A percentile compares a stretch with the other conserved stretches of the same genome.
Evolutionary conservation across 1,140 invertebrate species (phyloP).

Genomic region (Centruroides sculpturatus): DNA sequence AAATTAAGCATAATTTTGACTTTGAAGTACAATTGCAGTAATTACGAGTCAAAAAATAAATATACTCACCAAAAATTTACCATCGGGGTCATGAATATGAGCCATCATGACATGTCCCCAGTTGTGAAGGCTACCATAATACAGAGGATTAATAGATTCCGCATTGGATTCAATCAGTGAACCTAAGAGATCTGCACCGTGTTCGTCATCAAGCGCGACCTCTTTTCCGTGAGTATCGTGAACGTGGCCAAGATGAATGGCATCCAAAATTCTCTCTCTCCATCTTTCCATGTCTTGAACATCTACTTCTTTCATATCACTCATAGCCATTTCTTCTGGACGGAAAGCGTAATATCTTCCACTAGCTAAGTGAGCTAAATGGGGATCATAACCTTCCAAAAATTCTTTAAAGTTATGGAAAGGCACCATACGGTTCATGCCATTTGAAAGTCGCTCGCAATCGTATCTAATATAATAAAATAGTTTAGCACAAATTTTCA

Average conservation of each 20-base stretch:
- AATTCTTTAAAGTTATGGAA: slow-evolving; percentile 15
- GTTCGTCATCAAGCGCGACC: slow-evolving; percentile 3
- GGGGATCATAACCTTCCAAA: slow-evolving; percentile 43
- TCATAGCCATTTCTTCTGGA: slow-evolving; percentile 33
- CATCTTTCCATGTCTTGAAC: slow-evolving; percentile 31
- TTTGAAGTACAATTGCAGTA: too few species aligned
- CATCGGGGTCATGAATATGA: slow-evolving; percentile 53
- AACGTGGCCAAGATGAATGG: slow-evolving; percentile 12
- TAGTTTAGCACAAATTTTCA: neutral
- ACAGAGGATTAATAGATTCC: slow-evolving; percentile 31
- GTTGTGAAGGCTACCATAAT: slow-evolving; percentile 32
- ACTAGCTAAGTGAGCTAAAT: slow-evolving; percentile 39
- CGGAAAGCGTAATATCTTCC: slow-evolving; percentile 46
- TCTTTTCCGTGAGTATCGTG: slow-evolving; percentile 6
- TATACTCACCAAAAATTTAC: slow-evolving; percentile 19
- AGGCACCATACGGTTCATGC: slow-evolving; percentile 8
- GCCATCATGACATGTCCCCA: slow-evolving; percentile 38
- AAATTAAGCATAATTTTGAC: neutral
- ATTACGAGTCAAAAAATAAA: neutral
- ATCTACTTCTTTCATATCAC: slow-evolving; percentile 27
- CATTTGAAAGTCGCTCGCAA: slow-evolving; percentile 24
- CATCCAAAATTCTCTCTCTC: slow-evolving; percentile 14
- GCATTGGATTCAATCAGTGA: slow-evolving; percentile 38
- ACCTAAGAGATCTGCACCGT: slow-evolving; percentile 35
- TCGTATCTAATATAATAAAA: slow-evolving; percentile 6